Percentiles rank a stretch among this genome's conserved stretches.
phyloP scores from a whole-genome alignment of 2,888 invertebrate genomes.

The Elysia crispata region DNA sequence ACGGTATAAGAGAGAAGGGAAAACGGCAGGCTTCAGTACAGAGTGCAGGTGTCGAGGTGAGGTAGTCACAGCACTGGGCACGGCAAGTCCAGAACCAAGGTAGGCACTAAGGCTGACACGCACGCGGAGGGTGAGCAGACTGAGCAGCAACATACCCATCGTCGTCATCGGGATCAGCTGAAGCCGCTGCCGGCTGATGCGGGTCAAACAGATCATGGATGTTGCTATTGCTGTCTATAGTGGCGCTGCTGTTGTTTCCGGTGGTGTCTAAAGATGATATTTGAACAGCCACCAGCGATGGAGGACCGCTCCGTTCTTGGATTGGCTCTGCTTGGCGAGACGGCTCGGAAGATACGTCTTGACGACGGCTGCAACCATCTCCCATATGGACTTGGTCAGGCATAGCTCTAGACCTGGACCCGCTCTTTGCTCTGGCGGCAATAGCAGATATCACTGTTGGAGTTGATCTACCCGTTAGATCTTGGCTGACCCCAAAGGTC shows the following conservation, averaged over 20 bases:
- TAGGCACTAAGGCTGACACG: no score
- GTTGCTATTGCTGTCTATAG: neutral
- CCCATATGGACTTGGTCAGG: neutral
- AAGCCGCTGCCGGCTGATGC: no score
- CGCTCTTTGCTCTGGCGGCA: neutral
- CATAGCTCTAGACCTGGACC: neutral
- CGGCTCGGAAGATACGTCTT: neutral
- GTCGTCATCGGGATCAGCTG: no score
- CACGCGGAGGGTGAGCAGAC: no score
- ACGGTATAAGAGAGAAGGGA: neutral
- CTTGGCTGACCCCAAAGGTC: neutral
- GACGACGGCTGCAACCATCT: neutral
- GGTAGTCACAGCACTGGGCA: no score
- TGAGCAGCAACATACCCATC: no score
- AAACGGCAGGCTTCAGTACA: neutral
- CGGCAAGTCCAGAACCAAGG: no score
- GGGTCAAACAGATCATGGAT: neutral
- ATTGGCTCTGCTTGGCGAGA: neutral
- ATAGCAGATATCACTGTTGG: neutral
- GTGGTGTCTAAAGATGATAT: neutral
- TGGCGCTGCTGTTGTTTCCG: no score
- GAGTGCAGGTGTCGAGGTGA: neutral
- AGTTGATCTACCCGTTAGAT: neutral
- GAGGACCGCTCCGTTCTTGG: neutral
- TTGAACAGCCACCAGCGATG: neutral